Evolutionary conservation across 2,113 vertebrate genomes (phyloP), one percentile per base, ranked within the genome.

Genomic region (Hypanus sabinus): DNA sequence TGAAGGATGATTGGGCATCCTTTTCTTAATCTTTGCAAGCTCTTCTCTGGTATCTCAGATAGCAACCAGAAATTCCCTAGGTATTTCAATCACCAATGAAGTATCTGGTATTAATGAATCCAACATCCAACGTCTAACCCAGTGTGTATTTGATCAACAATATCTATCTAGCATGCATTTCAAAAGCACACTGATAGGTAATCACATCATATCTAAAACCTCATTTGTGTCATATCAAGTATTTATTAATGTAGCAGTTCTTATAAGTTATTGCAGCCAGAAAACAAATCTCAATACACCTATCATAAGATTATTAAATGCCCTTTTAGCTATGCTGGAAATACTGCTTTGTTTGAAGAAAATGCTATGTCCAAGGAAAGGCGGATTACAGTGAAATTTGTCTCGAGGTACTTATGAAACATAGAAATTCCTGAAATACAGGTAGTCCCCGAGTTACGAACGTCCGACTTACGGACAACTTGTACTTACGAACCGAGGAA

Each of bases 141-240:
- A 70, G 90, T 92, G 90, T 36, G 33, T 11, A 92, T 38, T 60
- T 92, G 57, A 87, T 57, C 5, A 87, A 87, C 88, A 92, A 33
- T 33, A 9, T 38, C 65, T 92, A 20, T 65, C 65, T 65, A 92
- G 90, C 65, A 92, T 92, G 90, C 90, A 38, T 92, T 92, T 70
- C 62, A 70, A 62, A 92, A 92, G 65, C 36, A 92, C 65, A 90
- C 27, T 14, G 90, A 92, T 65, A 92, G 90, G 90, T 71, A 24
- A 87, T 62, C 68, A 70, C 38, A 92, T 71, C 33, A 46, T 65
- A 92, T 70, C 62, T 92, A 92, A 92, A 92, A 92, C 68, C 90
- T 92, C 90, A 92, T 92, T 92, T 92, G 90, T 92, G 65, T 70
- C 60, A 57, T 71, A 92, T 92, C 65, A 92, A 92, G 71, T 92